Percentiles rank a stretch among this genome's conserved stretches.
Conservation (phyloP, 2,797 vertebrate genomes). For the Oceanodroma leucorhoa region DNA sequence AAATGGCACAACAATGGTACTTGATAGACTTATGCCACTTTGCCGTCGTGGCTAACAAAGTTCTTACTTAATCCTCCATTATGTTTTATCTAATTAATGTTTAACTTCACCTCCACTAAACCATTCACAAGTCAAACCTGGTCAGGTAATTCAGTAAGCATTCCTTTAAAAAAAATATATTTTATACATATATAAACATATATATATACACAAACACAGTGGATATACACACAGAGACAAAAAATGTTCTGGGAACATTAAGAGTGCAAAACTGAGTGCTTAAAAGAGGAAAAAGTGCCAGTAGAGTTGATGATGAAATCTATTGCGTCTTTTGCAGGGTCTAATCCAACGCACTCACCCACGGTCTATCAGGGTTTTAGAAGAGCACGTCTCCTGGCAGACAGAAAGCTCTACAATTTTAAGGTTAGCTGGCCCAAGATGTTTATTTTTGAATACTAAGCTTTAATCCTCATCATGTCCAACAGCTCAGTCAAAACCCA, state of each 20-base stretch:
- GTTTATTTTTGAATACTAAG: not conserved
- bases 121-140: not conserved
- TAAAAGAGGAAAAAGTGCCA: not conserved
- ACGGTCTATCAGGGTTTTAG: fast-evolving
- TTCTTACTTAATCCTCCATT: not conserved
- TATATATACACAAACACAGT: fast-evolving
- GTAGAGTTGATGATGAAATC: not conserved
- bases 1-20: fast-evolving
- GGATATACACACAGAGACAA: too few species aligned
- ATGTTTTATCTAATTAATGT: not conserved
- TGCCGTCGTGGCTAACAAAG: not conserved
- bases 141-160: not conserved
- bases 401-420: not conserved
- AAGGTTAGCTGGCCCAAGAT: not conserved
- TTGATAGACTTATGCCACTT: not conserved
- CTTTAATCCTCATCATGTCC: not conserved
- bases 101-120: not conserved
- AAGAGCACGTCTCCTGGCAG: not conserved
- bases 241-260: not conserved
- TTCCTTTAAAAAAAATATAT: not conserved
- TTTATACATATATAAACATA: not conserved
- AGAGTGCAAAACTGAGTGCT: not conserved
- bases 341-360: not conserved
- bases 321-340: fast-evolving
- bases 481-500: not conserved